A percentile compares a stretch with the other conserved stretches of the same genome.
Conservation (phyloP, 2,888 invertebrate genomes). For the Panopea generosa region DNA sequence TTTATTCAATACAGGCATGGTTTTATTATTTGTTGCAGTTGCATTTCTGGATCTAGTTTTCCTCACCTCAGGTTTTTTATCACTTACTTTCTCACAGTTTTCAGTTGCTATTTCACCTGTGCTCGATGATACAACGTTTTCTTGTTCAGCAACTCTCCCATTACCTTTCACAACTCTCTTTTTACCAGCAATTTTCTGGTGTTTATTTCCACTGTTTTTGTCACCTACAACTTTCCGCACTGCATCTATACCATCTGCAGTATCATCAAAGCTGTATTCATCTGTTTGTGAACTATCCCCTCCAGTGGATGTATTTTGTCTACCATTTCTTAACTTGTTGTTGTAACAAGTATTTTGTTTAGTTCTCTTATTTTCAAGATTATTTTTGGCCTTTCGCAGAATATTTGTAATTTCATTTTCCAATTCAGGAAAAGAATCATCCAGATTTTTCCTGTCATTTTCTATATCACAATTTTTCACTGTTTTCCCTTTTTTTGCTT, state of each 20-base stretch:
- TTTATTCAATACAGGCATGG: not conserved
- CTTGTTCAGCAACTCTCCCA: slow-evolving; percentile 20
- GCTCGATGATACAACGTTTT: slow-evolving; percentile 35
- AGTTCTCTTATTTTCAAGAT: slow-evolving; percentile 1
- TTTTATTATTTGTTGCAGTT: not conserved
- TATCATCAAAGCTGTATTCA: slow-evolving; percentile 10
- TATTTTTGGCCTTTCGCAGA: slow-evolving; percentile 21
- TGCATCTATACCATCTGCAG: not conserved
- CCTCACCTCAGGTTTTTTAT: not conserved
- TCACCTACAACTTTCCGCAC: too few species aligned
- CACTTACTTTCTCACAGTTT: not conserved
- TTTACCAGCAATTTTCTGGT: too few species aligned
- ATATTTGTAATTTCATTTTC: slow-evolving; percentile 22
- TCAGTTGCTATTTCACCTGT: slow-evolving; percentile 13
- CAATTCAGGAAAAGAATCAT: slow-evolving; percentile 24
- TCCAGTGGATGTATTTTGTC: not conserved
- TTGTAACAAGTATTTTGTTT: slow-evolving; percentile 17
- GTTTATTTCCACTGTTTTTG: too few species aligned
- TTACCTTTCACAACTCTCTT: too few species aligned
- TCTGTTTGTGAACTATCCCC: slow-evolving; percentile 4
- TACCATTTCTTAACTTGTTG: not conserved
- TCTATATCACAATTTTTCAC: too few species aligned
- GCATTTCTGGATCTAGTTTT: not conserved
- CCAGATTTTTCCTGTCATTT: not conserved
- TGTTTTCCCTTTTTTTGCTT: too few species aligned